A percentile compares a stretch with the other conserved stretches of the same genome.
Evolutionary conservation across 2,888 invertebrate species (phyloP).

Genomic region (Vannuccia rotundouncinata): DNA sequence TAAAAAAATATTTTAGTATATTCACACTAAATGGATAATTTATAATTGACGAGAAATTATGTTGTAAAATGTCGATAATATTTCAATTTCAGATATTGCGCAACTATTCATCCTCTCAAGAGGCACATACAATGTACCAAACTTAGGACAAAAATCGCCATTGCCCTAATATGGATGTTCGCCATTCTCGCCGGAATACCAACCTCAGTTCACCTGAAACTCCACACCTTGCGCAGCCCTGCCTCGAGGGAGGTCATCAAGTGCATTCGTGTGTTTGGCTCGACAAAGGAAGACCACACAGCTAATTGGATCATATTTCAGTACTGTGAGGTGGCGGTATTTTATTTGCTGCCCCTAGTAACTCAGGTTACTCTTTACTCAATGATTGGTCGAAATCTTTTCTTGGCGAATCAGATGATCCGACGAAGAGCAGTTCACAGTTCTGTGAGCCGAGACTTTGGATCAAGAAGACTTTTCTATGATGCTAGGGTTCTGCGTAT

Average conservation of each 20-base stretch:
- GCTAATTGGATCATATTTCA: constrained; percentile 47
- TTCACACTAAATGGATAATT: too few species aligned
- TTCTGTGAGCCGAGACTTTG: neutral
- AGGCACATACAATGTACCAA: constrained; percentile 56
- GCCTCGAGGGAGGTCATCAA: constrained; percentile 39
- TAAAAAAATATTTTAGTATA: too few species aligned
- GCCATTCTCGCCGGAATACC: constrained; percentile 51
- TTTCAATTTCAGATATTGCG: constrained; percentile 54
- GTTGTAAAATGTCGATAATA: too few species aligned
- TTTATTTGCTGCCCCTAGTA: constrained; percentile 53
- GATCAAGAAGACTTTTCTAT: neutral
- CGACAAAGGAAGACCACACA: constrained; percentile 42
- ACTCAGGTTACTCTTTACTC: constrained; percentile 53
- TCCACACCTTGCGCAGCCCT: constrained; percentile 40
- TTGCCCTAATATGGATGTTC: constrained; percentile 53
- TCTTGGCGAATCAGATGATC: constrained; percentile 41
- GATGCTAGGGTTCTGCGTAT: neutral
- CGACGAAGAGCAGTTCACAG: neutral
- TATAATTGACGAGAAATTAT: too few species aligned
- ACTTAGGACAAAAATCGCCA: constrained; percentile 48
- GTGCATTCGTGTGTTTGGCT: constrained; percentile 48
- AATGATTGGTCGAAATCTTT: constrained; percentile 50
- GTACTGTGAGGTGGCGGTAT: constrained; percentile 50
- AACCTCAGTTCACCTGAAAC: constrained; percentile 46
- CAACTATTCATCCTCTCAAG: constrained; percentile 56